These are phyloP conservation scores for Achroia grisella DNA, from an alignment of 1,140 invertebrate genomes.

Conservation along the genomic window DNA sequence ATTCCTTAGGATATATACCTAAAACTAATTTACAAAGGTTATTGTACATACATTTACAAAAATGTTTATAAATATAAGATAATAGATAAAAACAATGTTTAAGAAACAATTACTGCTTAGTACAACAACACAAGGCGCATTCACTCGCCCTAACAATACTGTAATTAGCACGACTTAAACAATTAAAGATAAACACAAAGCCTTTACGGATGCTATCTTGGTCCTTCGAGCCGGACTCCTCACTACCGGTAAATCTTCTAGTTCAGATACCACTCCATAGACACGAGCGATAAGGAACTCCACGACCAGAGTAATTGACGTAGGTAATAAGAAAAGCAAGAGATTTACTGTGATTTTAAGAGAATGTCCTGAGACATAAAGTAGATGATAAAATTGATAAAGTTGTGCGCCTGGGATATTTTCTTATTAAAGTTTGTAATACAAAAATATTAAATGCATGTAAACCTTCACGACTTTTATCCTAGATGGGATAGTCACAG, in stretches of 20 bases:
- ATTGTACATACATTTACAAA: no score
- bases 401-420: not conserved
- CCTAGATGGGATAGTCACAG: no score
- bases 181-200: slow-evolving; percentile 21
- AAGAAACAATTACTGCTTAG: no score
- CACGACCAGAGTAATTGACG: slow-evolving; percentile 53
- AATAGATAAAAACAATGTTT: no score
- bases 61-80: no score
- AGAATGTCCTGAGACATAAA: slow-evolving; percentile 40
- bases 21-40: no score
- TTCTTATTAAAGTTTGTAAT: no score
- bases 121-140: no score
- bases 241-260: slow-evolving; percentile 49
- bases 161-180: slow-evolving; percentile 11
- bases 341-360: slow-evolving; percentile 33
- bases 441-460: no score
- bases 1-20: no score
- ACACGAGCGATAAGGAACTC: slow-evolving; percentile 37
- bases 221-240: slow-evolving; percentile 37
- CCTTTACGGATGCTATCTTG: slow-evolving; percentile 22
- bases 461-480: no score
- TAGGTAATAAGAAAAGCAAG: slow-evolving; percentile 39
- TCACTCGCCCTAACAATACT: slow-evolving; percentile 7
- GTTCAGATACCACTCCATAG: slow-evolving; percentile 31
- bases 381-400: slow-evolving; percentile 25